Evolutionary conservation across 1,140 invertebrate genomes (phyloP), one percentile per base, ranked within the genome.

Genomic region (Drosophila sp.): DNA sequence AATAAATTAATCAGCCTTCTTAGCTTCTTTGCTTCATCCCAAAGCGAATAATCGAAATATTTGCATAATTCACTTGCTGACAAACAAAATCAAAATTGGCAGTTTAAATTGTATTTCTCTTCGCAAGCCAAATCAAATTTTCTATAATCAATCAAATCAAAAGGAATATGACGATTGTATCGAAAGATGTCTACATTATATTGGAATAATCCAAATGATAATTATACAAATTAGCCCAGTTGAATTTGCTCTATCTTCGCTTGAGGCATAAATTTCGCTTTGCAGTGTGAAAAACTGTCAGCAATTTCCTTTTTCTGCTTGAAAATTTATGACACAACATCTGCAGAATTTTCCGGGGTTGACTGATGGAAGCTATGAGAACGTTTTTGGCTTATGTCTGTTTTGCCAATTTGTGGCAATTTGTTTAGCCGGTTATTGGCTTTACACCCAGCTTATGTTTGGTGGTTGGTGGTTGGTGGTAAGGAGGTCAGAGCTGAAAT

Each of bases 341-440:
- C 48, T 59, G 54, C 29, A 51, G 36, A 67, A 53, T 53, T 32
- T 34, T 13, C 4, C 21, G 21, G 21, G 34, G 27, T 18, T 41
- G 43, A 21, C 25, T 48, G 34, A 38, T 58, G 53, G 59, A 34
- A 41, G 67, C 29, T 25, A 16, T 62, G 36, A 54, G 34, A 70
- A 21, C 50, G 51, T 14, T 50, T 50, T 41, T 66, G 53, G 45
- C 62, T 48, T 51, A 58, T 65, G 27, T 27, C 57, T 40, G 27
- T 45, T 54, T 46, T 18, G 41, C 32, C 50, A 71, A 64, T 64
- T 71, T 67, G 45, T 2, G 45, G 36, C 32, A 67, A 72, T 72
- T 72, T 72, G 36, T 72, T 67, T 40, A 43, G 50, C 45, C 34
- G 40, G 25, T 66, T 66, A 58, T 58, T 50, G 32, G 64, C 56